Base-by-base conservation (phyloP, 2,113 vertebrate genomes). In the Natator depressus region DNA sequence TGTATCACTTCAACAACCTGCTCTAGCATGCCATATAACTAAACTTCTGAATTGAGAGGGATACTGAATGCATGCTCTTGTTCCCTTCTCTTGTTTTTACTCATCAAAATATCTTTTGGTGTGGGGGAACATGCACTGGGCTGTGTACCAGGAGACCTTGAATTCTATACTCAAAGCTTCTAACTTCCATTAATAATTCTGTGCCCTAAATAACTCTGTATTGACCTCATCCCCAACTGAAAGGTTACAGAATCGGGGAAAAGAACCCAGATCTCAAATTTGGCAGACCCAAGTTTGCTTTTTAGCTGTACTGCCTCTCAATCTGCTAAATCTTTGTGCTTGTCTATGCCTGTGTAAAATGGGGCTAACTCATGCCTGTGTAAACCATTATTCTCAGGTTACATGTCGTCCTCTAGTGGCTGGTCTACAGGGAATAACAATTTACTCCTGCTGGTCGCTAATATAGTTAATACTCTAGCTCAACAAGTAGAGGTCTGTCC, bases 1-100 rank as follows among this genome's bases (percentile, higher is more conserved):
- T 5, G 0, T 57, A 54, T 0, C 0, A 89, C 42, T 47, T 76
- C 35, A 22, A 38, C 35, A n/a, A 38, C 65, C 8, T 69, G 35
- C 17, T 69, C 17, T 20, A 69, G 25, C 75, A 47, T 76, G 42
- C 75, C 75, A 76, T 76, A 76, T 8, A 6, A 46, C 42, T 47
- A 13, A 76, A 47, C 12, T 9, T 76, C 25, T 47, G 38, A 13
- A 75, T 46, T 10, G 38, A 22, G 85, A 38, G 75, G 38, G 80
- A 50, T 51, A 25, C 69, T 31, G 82, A 88, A 62, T 38, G 5
- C 51, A 94, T 46, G 7, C 50, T 92, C 89, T 54, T 1, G 1
- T 80, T 90, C 38, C 22, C 42, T 1, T 65, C 75, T 65, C 80
- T 86, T 72, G 82, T n/a, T 92, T 88, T 75, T 42, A 13, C 24